These are phyloP conservation scores for Gallirallus australis DNA, from an alignment of 2,797 vertebrate species.

Conservation along the genomic window DNA sequence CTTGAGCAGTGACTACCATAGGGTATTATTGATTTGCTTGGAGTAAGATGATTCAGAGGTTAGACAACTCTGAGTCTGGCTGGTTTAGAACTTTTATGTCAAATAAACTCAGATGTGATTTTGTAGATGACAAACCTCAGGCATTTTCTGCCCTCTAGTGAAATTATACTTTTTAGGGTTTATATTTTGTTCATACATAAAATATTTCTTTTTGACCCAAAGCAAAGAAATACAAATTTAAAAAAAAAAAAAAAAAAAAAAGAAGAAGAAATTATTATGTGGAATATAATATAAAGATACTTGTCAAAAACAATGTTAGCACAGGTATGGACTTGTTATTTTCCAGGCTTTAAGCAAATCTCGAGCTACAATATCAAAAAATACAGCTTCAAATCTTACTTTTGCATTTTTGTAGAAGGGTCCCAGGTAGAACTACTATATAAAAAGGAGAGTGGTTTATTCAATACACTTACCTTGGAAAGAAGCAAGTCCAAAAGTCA, in stretches of 20 bases:
- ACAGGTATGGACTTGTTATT: neutral
- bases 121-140: neutral
- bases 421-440: neutral
- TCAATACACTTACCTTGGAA: neutral
- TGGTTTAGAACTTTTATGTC: slow-evolving; percentile 4
- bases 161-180: neutral
- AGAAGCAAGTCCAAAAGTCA: neutral
- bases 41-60: slow-evolving; percentile 35
- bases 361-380: rapidly evolving
- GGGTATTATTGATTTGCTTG: slow-evolving; percentile 29
- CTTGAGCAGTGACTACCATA: slow-evolving; percentile 18
- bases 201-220: neutral
- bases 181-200: neutral
- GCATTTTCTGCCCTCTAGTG: slow-evolving; percentile 30
- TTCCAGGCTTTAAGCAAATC: neutral
- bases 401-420: neutral
- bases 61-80: neutral
- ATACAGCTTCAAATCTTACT: neutral
- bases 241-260: neutral
- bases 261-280: neutral
- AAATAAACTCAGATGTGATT: neutral
- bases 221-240: neutral
- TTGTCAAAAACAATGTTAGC: neutral
- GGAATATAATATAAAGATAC: neutral
- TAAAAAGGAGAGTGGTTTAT: neutral